These are phyloP conservation scores for Vollenhovia emeryi DNA, from an alignment of 1,140 invertebrate genomes.

Conservation along the genomic window DNA sequence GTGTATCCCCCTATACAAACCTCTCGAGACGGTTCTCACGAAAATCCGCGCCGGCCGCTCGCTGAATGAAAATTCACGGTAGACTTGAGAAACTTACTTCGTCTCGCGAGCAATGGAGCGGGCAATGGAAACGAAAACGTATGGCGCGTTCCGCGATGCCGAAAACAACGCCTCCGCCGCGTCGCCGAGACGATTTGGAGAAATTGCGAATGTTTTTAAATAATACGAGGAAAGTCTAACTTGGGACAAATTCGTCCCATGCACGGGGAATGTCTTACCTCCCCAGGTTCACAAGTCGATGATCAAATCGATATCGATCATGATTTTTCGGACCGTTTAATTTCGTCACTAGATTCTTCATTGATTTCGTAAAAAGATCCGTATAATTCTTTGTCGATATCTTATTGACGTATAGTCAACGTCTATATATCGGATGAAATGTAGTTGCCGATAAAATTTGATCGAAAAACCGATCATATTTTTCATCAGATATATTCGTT, in stretches of 20 bases:
- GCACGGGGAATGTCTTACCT: neutral
- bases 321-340: too few relatives aligned
- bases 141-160: neutral
- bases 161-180: conserved; percentile 19
- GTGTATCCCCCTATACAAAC: conserved; percentile 32
- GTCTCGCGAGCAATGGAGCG: conserved; percentile 29
- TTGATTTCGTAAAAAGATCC: too few relatives aligned
- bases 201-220: conserved; percentile 1
- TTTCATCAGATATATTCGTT: too few relatives aligned
- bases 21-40: conserved; percentile 59
- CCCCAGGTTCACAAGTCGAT: too few relatives aligned
- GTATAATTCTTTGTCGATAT: too few relatives aligned
- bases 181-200: neutral
- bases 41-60: conserved; percentile 59
- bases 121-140: conserved; percentile 46
- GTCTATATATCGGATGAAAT: too few relatives aligned
- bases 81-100: conserved; percentile 39
- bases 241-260: neutral
- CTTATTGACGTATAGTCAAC: too few relatives aligned
- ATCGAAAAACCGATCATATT: too few relatives aligned
- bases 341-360: too few relatives aligned
- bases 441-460: too few relatives aligned
- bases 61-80: conserved; percentile 58
- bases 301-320: too few relatives aligned
- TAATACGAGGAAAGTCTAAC: neutral